Percentiles rank a stretch among this genome's conserved stretches.
phyloP scores from a whole-genome alignment of 2,888 invertebrate species.

The Amphipyra berbera region DNA sequence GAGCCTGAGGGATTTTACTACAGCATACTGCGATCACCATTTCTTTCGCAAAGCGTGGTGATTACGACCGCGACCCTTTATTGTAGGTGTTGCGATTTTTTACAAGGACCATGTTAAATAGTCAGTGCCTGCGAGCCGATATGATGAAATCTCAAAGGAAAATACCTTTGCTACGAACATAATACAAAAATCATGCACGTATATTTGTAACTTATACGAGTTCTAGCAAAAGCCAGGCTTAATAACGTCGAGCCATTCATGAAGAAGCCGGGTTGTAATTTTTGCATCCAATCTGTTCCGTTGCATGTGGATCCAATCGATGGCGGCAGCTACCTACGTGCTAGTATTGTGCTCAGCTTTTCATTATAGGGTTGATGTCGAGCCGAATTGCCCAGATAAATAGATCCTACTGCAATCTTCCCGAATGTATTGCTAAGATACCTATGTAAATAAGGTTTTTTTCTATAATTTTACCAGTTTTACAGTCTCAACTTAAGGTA shows the following conservation, averaged over 20 bases:
- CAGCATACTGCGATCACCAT: too few relatives aligned
- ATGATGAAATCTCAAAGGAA: neutral
- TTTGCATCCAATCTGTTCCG: slow-evolving; percentile 47
- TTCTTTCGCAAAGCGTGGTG: neutral
- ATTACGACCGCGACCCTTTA: too few relatives aligned
- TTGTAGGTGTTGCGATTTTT: too few relatives aligned
- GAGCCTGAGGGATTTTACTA: too few relatives aligned
- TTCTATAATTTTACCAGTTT: too few relatives aligned
- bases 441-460: too few relatives aligned
- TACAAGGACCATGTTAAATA: too few relatives aligned
- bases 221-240: slow-evolving; percentile 18
- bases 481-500: slow-evolving; percentile 5
- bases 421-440: neutral
- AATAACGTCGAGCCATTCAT: slow-evolving; percentile 25
- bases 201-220: neutral
- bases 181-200: neutral
- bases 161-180: neutral
- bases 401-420: neutral
- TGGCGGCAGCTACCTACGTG: slow-evolving; percentile 8
- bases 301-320: slow-evolving; percentile 41
- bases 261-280: slow-evolving; percentile 31
- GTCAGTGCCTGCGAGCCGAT: too few relatives aligned
- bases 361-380: neutral
- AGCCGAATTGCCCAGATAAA: neutral
- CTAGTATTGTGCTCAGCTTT: neutral